Percentiles rank a stretch among this genome's conserved stretches.
Evolutionary conservation across 2,113 vertebrate genomes (phyloP).

Genomic region (Anser brachyrhynchus): DNA sequence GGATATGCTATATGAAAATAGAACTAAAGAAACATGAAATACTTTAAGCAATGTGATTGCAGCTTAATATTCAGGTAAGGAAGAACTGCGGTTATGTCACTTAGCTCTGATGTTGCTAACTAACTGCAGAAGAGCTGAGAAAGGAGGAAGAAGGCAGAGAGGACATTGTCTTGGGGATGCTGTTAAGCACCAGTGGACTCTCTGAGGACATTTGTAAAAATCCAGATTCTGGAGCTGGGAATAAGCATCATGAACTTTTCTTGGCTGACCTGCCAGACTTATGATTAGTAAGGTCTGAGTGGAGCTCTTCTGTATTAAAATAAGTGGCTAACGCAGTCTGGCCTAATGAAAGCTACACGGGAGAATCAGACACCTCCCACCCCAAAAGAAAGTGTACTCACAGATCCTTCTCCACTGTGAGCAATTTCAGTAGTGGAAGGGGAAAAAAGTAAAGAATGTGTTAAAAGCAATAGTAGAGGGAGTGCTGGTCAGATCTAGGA

Average conservation of each 20-base stretch:
- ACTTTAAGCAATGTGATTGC: neutral
- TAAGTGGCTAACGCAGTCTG: neutral
- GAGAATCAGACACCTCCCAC: neutral
- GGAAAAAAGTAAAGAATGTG: neutral
- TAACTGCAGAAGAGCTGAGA: neutral
- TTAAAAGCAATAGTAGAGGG: neutral
- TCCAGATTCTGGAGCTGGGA: neutral
- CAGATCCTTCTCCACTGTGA: neutral
- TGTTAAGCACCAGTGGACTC: neutral
- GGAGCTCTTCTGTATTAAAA: neutral
- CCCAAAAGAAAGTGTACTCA: neutral
- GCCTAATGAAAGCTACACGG: neutral
- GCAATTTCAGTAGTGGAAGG: neutral
- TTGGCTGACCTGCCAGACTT: neutral
- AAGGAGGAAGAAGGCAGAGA: neutral
- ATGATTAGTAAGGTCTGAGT: neutral
- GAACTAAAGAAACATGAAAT: neutral
- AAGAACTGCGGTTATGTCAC: neutral
- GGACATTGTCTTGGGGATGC: neutral
- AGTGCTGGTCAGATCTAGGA: neutral
- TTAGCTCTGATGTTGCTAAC: neutral
- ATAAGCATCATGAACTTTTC: neutral
- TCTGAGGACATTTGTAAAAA: neutral
- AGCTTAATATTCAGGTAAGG: neutral
- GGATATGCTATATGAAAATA: neutral